Base-by-base conservation (phyloP, 1,140 invertebrate species). In the Manduca sexta region DNA sequence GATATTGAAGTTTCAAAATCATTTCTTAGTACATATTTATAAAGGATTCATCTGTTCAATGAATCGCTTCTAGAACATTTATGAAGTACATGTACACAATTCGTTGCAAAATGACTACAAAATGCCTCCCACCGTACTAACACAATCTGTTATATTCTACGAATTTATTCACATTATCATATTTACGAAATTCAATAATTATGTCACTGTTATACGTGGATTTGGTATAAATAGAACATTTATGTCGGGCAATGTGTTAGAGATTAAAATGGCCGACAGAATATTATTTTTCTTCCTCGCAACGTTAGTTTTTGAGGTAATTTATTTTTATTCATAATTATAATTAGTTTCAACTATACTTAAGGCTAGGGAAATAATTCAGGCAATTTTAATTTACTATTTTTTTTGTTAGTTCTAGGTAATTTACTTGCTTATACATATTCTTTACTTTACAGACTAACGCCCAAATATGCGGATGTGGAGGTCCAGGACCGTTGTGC, bases 401-500 rank as follows among this genome's bases (percentile, higher is more conserved):
- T 31, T 31, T 31, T 31, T 31, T 31, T 31, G 2, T 31, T n/a
- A n/a, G n/a, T n/a, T n/a, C n/a, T n/a, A n/a, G n/a, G n/a, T n/a
- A n/a, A n/a, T n/a, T n/a, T n/a, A n/a, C n/a, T 26, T 26, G 4
- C 8, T 26, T 26, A 26, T 5, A 26, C 1, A 26, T 26, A 8
- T 26, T 26, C 8, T 26, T 26, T n/a, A 3, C n/a, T 21, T 21
- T 42, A 26, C 18, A 42, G 40, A 12, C 8, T 4, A 26, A 42
- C 10, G 21, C 40, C 10, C 40, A 42, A 21, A 8, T 42, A 26
- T 42, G 40, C 21, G 35, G 35, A 3, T 38, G 35, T 16, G 16
- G 16, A 8, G 35, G 35, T 14, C 35, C 14, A 10, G 35, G 35
- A 8, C 54, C 56, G 51, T 16, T 51, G 7, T 6, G 45, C 5